Percentiles rank a stretch among this genome's conserved stretches.
phyloP scores from a whole-genome alignment of 2,113 vertebrate genomes.

The Nanger granti region DNA sequence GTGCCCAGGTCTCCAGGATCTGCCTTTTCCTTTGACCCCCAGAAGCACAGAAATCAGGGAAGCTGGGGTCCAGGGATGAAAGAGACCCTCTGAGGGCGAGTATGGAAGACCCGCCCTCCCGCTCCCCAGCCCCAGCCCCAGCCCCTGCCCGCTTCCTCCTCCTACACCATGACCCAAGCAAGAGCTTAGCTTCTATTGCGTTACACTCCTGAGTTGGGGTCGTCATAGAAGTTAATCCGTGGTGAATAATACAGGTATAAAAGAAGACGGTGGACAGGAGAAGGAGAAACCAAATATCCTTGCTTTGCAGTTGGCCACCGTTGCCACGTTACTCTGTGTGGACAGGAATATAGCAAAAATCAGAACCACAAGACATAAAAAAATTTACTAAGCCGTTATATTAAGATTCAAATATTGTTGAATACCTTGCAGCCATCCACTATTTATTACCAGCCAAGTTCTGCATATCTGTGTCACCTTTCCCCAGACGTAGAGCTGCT shows the following conservation, averaged over 20 bases:
- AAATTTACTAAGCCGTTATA: neutral
- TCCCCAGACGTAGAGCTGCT: neutral
- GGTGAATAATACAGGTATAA: neutral
- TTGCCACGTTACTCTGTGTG: neutral
- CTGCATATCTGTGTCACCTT: neutral
- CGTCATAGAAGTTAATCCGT: neutral
- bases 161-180: neutral
- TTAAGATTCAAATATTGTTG: neutral
- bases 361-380: neutral
- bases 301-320: neutral
- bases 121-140: no score
- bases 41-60: neutral
- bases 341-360: neutral
- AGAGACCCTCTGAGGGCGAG: neutral
- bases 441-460: neutral
- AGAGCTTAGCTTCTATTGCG: neutral
- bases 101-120: neutral
- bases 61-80: neutral
- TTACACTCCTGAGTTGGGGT: neutral
- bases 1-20: neutral
- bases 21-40: neutral
- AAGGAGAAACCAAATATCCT: neutral
- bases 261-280: neutral
- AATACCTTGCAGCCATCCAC: neutral
- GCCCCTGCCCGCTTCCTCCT: neutral